Evolutionary conservation across 2,797 vertebrate genomes (phyloP).

Genomic region (Loriculus beryllinus): DNA sequence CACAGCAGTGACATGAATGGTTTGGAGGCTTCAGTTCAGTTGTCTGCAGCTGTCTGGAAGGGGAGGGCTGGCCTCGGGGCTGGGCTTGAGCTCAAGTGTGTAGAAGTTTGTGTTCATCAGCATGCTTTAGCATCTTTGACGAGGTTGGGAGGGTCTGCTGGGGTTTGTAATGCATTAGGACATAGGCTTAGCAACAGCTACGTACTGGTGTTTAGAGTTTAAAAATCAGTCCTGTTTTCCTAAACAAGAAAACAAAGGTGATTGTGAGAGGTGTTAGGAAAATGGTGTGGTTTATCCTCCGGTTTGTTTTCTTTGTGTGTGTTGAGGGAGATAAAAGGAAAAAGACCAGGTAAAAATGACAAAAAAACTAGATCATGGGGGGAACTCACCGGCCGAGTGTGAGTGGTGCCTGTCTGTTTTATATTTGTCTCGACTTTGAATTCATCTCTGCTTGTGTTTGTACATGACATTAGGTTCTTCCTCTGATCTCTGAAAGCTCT

Average conservation of each 20-base stretch:
- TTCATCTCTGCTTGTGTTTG: neutral
- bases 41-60: slow-evolving; percentile 40
- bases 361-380: neutral
- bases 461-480: neutral
- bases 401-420: neutral
- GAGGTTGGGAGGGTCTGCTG: neutral
- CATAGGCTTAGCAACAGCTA: neutral
- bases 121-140: neutral
- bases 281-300: neutral
- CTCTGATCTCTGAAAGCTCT: neutral
- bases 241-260: neutral
- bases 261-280: neutral
- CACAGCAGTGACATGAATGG: neutral
- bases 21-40: slow-evolving; percentile 20
- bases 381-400: neutral
- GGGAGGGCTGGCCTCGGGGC: neutral
- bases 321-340: neutral
- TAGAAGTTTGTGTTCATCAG: neutral
- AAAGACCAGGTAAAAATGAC: neutral
- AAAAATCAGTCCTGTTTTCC: neutral
- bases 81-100: neutral
- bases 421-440: neutral
- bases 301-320: neutral
- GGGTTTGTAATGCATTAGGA: neutral
- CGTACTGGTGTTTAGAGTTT: neutral